Evolutionary conservation across 2,113 vertebrate genomes (phyloP).

Genomic region (Phylloscopus trochilus): DNA sequence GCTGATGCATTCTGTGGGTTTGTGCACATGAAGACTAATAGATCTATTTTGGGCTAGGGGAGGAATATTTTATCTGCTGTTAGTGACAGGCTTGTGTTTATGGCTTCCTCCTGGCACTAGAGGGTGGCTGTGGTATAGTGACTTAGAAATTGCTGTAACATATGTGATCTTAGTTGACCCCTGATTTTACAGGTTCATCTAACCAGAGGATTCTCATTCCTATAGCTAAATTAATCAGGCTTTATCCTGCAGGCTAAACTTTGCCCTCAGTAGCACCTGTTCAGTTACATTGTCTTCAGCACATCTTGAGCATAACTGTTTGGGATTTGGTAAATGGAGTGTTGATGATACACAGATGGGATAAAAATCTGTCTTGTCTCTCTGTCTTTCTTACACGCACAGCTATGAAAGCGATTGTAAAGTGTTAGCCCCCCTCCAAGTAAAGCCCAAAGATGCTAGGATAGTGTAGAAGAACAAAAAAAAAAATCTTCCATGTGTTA

Average conservation of each 20-base stretch:
- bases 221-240: conserved; percentile 50
- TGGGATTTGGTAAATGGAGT: neutral
- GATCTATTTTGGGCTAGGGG: neutral
- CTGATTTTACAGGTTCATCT: conserved; percentile 72
- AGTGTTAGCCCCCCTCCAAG: neutral
- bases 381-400: neutral
- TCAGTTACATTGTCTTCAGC: conserved; percentile 6
- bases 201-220: conserved; percentile 66
- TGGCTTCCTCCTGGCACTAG: neutral
- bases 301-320: neutral
- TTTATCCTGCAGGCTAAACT: conserved; percentile 14
- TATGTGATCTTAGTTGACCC: conserved; percentile 71
- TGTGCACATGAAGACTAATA: neutral
- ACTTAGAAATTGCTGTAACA: conserved; percentile 57
- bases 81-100: neutral
- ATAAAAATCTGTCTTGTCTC: neutral
- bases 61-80: neutral
- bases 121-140: neutral
- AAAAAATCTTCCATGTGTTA: neutral
- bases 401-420: neutral
- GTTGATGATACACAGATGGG: neutral
- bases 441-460: neutral
- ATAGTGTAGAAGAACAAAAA: neutral
- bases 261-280: conserved; percentile 39
- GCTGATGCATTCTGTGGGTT: neutral